Conservation (phyloP, 2,888 invertebrate species). For the Drosophila stalkeri region DNA sequence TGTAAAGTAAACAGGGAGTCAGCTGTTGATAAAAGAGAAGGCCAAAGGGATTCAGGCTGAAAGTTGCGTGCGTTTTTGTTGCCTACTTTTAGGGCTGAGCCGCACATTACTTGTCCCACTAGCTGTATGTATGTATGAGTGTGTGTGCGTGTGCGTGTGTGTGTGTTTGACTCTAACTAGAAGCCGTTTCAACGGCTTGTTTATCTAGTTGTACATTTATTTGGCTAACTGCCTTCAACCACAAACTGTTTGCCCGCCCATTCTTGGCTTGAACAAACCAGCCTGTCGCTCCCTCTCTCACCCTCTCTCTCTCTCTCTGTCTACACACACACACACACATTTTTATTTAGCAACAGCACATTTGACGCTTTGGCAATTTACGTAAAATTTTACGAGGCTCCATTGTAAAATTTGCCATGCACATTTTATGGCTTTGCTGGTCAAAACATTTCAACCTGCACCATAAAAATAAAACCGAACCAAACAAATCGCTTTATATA, state of each 20-base stretch:
- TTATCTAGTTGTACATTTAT: slow-evolving; percentile 77
- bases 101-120: slow-evolving; percentile 46
- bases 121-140: slow-evolving; percentile 6
- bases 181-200: slow-evolving; percentile 69
- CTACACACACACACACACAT: slow-evolving; percentile 1
- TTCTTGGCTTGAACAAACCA: slow-evolving; percentile 12
- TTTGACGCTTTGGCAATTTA: slow-evolving; percentile 57
- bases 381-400: slow-evolving; percentile 70
- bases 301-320: background rate
- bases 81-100: slow-evolving; percentile 60
- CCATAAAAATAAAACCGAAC: slow-evolving; percentile 47
- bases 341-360: slow-evolving; percentile 31
- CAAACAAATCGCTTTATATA: slow-evolving; percentile 51
- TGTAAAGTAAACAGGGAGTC: slow-evolving; percentile 63
- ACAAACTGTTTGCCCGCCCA: slow-evolving; percentile 56
- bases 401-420: slow-evolving; percentile 65
- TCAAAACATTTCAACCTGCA: slow-evolving; percentile 58
- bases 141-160: slow-evolving; percentile 16
- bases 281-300: background rate
- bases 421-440: slow-evolving; percentile 63
- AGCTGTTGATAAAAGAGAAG: slow-evolving; percentile 54
- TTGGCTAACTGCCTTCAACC: slow-evolving; percentile 78
- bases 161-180: slow-evolving; percentile 37
- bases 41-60: slow-evolving; percentile 3
- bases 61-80: slow-evolving; percentile 44